Evolutionary conservation across 2,888 invertebrate species (phyloP), one percentile per base, ranked within the genome.

Genomic region (Polymixis flavicincta): DNA sequence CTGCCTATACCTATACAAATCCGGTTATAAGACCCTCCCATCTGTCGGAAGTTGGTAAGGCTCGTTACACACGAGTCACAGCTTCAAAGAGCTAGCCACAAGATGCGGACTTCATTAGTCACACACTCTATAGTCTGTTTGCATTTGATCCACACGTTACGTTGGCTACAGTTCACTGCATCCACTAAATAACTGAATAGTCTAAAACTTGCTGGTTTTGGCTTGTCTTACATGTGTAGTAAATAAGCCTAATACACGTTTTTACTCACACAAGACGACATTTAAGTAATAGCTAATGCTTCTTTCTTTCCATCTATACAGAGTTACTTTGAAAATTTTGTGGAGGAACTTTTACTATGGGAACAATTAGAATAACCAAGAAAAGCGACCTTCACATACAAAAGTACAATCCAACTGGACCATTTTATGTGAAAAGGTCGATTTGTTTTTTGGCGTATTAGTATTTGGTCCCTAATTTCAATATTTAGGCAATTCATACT

Each of bases 61-160:
- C 37, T 25, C 14, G 37, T n/a, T 25, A 42, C n/a, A 50, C 54
- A 50, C 48, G 14, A 28, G n/a, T 5, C n/a, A 55, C 8, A 37
- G 25, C 22, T 25, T 71, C 79, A 79, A 76, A 78, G 32, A 48
- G 19, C 9, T 19, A 54, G 17, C 69, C 59, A 48, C 60, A 50
- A 28, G 37, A 22, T 48, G n/a, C 48, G 71, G 28, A 50, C 50
- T 22, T 61, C 50, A 63, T 63, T 71, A 63, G 54, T 25, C 28
- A 32, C 71, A 61, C 60, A n/a, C 28, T n/a, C 60, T n/a, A 6
- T 48, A 28, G 48, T 50, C 42, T n/a, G 50, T 63, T 50, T 55
- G 60, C 13, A 42, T 60, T 22, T 48, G 13, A 45, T 22, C 17
- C 32, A 68, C 52, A 37, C n/a, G n/a, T 54, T 48, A 22, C 42